phyloP scores from a whole-genome alignment of 2,113 vertebrate genomes.

The Pitta sordida region DNA sequence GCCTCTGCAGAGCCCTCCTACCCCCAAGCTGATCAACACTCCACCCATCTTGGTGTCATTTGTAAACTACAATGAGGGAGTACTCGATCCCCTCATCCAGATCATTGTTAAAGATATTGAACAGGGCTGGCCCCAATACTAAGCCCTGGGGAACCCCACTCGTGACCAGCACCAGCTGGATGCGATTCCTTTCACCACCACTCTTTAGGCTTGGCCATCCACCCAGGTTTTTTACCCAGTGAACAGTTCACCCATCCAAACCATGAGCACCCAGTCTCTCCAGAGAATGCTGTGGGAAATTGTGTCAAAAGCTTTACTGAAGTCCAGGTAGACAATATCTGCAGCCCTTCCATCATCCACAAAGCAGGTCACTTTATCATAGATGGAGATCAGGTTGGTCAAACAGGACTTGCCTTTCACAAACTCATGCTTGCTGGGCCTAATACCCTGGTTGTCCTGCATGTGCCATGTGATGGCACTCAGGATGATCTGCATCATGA shows the following conservation, averaged over 20 bases:
- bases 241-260: background rate
- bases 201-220: background rate
- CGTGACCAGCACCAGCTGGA: background rate
- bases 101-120: too few relatives aligned
- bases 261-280: background rate
- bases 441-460: background rate
- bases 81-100: background rate
- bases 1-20: background rate
- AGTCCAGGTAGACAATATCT: background rate
- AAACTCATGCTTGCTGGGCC: background rate
- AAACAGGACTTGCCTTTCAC: background rate
- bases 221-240: background rate
- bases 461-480: fast-evolving
- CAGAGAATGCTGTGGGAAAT: background rate
- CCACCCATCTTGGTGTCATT: background rate
- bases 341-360: background rate
- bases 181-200: background rate
- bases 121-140: too few relatives aligned
- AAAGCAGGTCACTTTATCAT: background rate
- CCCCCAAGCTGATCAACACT: too few relatives aligned
- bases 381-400: background rate
- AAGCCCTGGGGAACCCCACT: background rate
- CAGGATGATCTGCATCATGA: background rate
- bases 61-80: background rate
- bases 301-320: background rate